Conservation (phyloP, 2,113 vertebrate species). For the Melanerpes formicivorus region DNA sequence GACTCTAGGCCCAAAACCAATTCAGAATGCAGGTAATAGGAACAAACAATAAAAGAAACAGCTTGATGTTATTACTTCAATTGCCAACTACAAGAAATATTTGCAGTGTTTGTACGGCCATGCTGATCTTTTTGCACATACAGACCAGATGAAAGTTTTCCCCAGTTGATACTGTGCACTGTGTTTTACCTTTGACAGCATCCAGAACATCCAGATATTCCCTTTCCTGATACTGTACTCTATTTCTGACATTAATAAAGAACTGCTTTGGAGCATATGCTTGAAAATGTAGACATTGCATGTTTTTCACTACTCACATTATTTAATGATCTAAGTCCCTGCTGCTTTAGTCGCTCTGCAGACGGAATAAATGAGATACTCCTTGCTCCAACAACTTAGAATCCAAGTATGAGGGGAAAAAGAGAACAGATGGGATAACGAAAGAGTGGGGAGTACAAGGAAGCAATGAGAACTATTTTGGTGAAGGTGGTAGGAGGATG, state of each 20-base stretch:
- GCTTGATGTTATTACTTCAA: neutral
- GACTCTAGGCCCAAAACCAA: neutral
- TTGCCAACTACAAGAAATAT: neutral
- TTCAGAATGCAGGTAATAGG: neutral
- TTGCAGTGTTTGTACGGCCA: neutral
- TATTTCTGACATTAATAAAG: neutral
- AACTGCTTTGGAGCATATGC: neutral
- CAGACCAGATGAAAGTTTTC: neutral
- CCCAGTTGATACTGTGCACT: neutral
- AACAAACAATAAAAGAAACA: neutral
- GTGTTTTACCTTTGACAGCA: neutral
- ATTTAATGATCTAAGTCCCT: neutral
- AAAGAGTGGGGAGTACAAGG: slow-evolving; percentile 32
- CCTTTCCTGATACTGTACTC: neutral
- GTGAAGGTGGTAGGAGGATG: slow-evolving; percentile 55
- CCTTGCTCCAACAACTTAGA: neutral
- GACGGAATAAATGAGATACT: neutral
- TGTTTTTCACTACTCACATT: neutral
- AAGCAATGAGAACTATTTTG: slow-evolving; percentile 52
- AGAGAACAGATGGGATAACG: slow-evolving; percentile 60
- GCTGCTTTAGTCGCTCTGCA: neutral
- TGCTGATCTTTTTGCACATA: neutral
- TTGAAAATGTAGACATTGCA: neutral
- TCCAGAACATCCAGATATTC: neutral
- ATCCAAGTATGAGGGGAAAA: neutral